Conservation (phyloP, 2,888 invertebrate species). For the Sipha maydis region DNA sequence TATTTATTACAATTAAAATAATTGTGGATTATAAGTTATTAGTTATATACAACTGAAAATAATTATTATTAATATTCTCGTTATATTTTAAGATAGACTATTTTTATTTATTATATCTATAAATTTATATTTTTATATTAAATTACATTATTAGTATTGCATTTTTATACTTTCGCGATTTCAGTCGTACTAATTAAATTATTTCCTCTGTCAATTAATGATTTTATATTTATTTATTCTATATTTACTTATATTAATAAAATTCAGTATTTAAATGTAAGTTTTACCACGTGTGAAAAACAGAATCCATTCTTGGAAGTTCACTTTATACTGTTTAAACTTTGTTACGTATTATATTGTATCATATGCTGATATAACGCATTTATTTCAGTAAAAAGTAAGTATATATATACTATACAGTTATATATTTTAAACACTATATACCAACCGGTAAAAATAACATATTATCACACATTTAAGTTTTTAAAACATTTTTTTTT, state of each 20-base stretch:
- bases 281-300: not conserved
- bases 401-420: not conserved
- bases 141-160: too few relatives aligned
- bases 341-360: not conserved
- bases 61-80: too few relatives aligned
- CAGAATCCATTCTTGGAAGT: not conserved
- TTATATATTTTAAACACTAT: not conserved
- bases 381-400: not conserved
- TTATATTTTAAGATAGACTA: too few relatives aligned
- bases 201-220: not conserved
- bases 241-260: not conserved
- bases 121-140: too few relatives aligned
- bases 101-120: too few relatives aligned
- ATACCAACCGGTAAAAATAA: too few relatives aligned
- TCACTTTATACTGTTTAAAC: slow-evolving; percentile 1
- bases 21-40: too few relatives aligned
- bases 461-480: not conserved
- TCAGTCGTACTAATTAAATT: too few relatives aligned
- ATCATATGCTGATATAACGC: not conserved
- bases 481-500: not conserved
- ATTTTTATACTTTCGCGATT: too few relatives aligned
- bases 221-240: not conserved
- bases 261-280: not conserved
- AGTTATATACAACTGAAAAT: too few relatives aligned
- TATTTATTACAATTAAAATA: too few relatives aligned